phyloP scores from a whole-genome alignment of 2,888 invertebrate species.

The Zygothrica quintamaculata region DNA sequence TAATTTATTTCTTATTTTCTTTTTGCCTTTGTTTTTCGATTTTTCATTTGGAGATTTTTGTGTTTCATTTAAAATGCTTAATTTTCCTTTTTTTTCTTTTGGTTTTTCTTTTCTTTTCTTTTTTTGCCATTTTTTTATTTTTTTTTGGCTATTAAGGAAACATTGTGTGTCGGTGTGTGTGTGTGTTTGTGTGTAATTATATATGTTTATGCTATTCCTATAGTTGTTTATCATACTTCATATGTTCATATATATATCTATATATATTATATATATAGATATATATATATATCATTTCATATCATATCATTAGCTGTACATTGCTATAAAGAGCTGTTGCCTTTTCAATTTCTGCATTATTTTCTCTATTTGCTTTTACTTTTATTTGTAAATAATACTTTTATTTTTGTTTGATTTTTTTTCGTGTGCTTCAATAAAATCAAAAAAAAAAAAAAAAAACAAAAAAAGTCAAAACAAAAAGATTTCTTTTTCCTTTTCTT shows the following conservation, averaged over 20 bases:
- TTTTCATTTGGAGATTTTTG: conserved; percentile 1
- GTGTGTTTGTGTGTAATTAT: conserved; percentile 24
- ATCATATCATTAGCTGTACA: conserved; percentile 64
- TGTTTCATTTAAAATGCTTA: conserved; percentile 36
- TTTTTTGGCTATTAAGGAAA: conserved; percentile 73
- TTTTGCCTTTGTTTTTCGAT: conserved; percentile 3
- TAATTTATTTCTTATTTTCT: conserved; percentile 14
- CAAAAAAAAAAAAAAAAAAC: conserved; percentile 37
- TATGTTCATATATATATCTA: conserved; percentile 38
- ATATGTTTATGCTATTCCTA: conserved; percentile 52
- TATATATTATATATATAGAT: conserved; percentile 33
- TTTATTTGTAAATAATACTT: too few species aligned
- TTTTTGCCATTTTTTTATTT: conserved; percentile 56
- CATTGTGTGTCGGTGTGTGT: conserved; percentile 45
- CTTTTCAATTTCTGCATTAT: too few species aligned
- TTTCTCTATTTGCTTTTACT: too few species aligned
- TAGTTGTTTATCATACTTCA: conserved; percentile 34
- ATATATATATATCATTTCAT: conserved; percentile 24
- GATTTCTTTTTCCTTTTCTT: neutral
- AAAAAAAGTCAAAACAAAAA: conserved; percentile 21
- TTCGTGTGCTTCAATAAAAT: conserved; percentile 43
- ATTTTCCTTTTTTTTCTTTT: conserved; percentile 52
- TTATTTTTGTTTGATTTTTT: conserved; percentile 60
- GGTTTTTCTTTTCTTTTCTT: conserved; percentile 56
- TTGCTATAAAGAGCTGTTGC: conserved; percentile 55